These are phyloP conservation scores for Drosophila murphyi DNA, from an alignment of 1,140 invertebrate genomes.

Conservation along the genomic window DNA sequence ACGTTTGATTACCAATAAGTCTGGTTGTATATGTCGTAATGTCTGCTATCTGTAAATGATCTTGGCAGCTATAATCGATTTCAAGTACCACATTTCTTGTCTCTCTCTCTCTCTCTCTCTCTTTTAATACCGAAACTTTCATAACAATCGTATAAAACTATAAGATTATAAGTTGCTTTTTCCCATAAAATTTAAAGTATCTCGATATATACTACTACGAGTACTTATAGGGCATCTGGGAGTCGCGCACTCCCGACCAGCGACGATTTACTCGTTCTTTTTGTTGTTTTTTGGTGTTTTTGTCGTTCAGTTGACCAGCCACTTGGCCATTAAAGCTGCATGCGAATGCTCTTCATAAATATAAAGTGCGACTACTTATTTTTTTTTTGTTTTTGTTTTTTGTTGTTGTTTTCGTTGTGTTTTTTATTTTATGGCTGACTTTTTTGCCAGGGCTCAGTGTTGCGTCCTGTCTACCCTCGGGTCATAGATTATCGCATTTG, in stretches of 20 bases:
- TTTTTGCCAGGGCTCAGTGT: constrained; percentile 8
- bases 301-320: constrained; percentile 48
- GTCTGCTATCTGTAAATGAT: no score
- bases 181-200: no score
- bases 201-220: no score
- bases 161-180: no score
- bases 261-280: neutral
- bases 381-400: constrained; percentile 16
- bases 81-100: no score
- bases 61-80: no score
- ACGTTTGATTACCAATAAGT: no score
- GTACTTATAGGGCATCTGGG: neutral
- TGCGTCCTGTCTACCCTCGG: constrained; percentile 35
- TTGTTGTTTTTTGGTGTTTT: constrained; percentile 9
- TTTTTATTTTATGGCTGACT: constrained; percentile 61
- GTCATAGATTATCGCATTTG: constrained; percentile 74
- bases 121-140: no score
- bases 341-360: constrained; percentile 72
- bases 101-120: no score
- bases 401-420: neutral
- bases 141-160: no score
- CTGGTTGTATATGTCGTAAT: no score
- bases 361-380: constrained; percentile 71
- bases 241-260: neutral
- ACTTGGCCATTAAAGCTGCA: constrained; percentile 73